Evolutionary conservation across 2,113 vertebrate species (phyloP).

Genomic region (Sinocyclocheilus maitianheensis): DNA sequence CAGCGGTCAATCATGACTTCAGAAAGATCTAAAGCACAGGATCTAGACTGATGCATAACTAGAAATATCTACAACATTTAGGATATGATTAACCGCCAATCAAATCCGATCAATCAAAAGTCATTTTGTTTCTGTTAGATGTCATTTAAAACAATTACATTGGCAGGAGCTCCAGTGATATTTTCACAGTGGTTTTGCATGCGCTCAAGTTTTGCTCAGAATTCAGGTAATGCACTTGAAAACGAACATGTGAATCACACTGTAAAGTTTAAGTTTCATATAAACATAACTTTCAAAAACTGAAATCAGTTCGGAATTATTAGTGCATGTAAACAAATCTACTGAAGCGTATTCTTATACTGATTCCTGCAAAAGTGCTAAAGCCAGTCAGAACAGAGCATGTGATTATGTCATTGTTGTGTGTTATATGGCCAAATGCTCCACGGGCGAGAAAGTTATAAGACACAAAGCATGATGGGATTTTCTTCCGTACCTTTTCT

Average conservation of each 20-base stretch:
- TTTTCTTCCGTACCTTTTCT: constrained; percentile 83
- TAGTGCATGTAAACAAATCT: no score
- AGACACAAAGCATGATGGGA: neutral
- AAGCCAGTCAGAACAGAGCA: neutral
- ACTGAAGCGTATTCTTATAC: no score
- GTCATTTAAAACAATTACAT: no score
- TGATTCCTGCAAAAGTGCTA: neutral
- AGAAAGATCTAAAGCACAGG: neutral
- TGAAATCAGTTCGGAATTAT: no score
- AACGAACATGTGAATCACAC: neutral
- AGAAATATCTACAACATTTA: neutral
- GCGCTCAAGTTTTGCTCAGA: no score
- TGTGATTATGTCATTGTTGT: neutral
- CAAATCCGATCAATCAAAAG: no score
- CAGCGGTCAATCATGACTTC: neutral
- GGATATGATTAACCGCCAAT: no score
- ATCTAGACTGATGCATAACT: neutral
- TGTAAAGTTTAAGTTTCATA: no score
- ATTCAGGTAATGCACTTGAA: neutral
- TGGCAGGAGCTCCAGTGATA: neutral
- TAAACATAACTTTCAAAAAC: no score
- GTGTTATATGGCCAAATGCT: neutral
- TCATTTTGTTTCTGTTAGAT: no score
- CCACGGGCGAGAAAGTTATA: neutral
- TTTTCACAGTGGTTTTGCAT: no score